Evolutionary conservation across 2,888 invertebrate species (phyloP).

Genomic region (Siphlonurus alternatus): DNA sequence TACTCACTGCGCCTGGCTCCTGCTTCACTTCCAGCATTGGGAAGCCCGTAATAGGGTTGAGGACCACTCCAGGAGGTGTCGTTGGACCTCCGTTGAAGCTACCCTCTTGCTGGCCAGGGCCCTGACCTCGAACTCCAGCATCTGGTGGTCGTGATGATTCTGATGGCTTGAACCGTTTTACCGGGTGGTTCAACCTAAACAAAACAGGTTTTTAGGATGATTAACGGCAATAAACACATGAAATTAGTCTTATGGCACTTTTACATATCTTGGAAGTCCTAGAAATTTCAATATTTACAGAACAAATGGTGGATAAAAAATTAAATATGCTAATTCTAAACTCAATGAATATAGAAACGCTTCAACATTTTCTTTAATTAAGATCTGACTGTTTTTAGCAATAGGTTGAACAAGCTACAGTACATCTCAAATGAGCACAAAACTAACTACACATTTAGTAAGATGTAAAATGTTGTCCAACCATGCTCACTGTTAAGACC

Average conservation of each 20-base stretch:
- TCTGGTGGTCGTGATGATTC: background rate
- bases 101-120: conserved; percentile 34
- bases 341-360: too few species aligned
- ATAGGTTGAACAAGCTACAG: too few species aligned
- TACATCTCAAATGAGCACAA: too few species aligned
- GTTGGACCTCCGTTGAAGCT: conserved; percentile 36
- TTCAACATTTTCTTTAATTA: too few species aligned
- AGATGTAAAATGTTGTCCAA: background rate
- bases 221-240: background rate
- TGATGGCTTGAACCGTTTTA: conserved; percentile 62
- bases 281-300: too few species aligned
- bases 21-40: conserved; percentile 37
- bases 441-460: too few species aligned
- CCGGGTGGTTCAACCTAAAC: conserved; percentile 68
- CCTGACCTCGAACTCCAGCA: background rate
- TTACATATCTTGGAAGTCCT: too few species aligned
- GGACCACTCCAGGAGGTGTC: conserved; percentile 26
- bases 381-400: too few species aligned
- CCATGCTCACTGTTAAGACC: background rate
- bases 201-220: background rate
- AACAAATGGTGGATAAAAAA: too few species aligned
- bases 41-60: conserved; percentile 22
- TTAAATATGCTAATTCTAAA: too few species aligned
- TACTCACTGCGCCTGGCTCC: conserved; percentile 33
- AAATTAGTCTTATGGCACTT: background rate